A percentile compares a stretch with the other conserved stretches of the same genome.
Conservation (phyloP, 2,888 invertebrate genomes). For the Stictocephala bisonia region DNA sequence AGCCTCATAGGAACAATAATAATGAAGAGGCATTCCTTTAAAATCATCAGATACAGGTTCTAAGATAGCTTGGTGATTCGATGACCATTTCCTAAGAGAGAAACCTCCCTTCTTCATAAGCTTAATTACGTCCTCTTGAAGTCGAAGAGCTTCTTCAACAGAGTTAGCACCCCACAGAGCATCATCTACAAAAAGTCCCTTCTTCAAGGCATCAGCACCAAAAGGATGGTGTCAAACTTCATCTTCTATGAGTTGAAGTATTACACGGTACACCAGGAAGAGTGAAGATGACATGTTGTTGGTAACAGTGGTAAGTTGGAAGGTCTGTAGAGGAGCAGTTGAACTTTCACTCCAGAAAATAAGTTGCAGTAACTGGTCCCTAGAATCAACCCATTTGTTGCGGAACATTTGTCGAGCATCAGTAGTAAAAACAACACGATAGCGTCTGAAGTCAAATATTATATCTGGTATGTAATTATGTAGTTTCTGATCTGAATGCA, state of each 20-base stretch:
- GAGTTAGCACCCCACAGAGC: constrained; percentile 51
- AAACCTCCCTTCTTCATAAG: constrained; percentile 53
- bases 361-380: constrained; percentile 53
- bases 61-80: constrained; percentile 46
- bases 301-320: constrained; percentile 53
- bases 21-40: constrained; percentile 27
- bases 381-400: constrained; percentile 41
- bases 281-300: constrained; percentile 57
- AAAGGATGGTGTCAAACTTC: constrained; percentile 51
- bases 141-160: constrained; percentile 46
- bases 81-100: constrained; percentile 56
- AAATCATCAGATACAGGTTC: constrained; percentile 24
- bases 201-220: constrained; percentile 45
- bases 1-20: no score
- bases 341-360: constrained; percentile 56
- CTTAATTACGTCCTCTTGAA: constrained; percentile 50
- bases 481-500: background rate
- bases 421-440: constrained; percentile 8
- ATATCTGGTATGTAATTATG: background rate
- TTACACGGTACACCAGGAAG: constrained; percentile 51
- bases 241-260: constrained; percentile 53
- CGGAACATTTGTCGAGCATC: constrained; percentile 50
- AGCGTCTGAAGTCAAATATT: background rate
- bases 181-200: constrained; percentile 58
- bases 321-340: constrained; percentile 49